phyloP scores from a whole-genome alignment of 2,113 vertebrate species.

The Dromas ardeola region DNA sequence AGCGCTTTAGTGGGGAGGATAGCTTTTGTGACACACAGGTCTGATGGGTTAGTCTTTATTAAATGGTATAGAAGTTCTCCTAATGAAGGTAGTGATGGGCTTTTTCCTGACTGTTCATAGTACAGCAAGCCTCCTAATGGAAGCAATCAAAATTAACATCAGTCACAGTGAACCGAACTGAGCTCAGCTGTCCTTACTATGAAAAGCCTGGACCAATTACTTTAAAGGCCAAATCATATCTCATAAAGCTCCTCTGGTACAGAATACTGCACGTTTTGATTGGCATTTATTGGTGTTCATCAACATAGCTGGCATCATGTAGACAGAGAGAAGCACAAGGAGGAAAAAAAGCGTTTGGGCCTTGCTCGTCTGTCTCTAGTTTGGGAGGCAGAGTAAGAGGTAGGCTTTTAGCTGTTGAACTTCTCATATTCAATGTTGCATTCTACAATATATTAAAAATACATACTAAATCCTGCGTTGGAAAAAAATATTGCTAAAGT shows the following conservation, averaged over 20 bases:
- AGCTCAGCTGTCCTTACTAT: not conserved
- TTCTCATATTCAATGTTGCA: not conserved
- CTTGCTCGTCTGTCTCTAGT: not conserved
- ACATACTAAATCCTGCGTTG: not conserved
- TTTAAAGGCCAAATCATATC: not conserved
- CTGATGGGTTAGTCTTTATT: not conserved
- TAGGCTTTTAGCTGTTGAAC: not conserved
- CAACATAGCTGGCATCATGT: not conserved
- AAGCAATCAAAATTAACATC: not conserved
- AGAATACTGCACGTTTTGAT: not conserved
- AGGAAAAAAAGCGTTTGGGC: not conserved
- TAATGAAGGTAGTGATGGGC: not conserved
- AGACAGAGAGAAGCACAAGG: not conserved
- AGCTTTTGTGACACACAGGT: not conserved
- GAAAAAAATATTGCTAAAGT: not conserved
- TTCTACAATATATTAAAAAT: not conserved
- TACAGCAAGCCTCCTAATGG: not conserved
- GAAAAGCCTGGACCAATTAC: not conserved
- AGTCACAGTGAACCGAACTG: not conserved
- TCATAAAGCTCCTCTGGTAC: not conserved
- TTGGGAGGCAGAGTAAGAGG: not conserved
- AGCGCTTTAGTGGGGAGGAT: fast-evolving
- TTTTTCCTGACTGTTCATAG: not conserved
- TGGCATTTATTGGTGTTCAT: not conserved
- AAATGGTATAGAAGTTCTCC: not conserved